phyloP scores from a whole-genome alignment of 2,888 invertebrate genomes.

The Anoncus sp. region DNA sequence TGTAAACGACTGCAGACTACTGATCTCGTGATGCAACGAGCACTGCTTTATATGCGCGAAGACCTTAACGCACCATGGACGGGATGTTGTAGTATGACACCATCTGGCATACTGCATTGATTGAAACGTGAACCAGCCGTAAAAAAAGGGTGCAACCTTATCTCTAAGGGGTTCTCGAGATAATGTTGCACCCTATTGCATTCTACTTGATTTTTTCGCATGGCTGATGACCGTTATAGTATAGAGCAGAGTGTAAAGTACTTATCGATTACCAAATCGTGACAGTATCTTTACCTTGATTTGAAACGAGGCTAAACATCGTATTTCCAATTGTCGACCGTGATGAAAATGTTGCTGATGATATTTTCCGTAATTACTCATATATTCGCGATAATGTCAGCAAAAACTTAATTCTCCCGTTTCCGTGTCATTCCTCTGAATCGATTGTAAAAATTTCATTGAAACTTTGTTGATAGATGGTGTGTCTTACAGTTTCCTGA shows the following conservation, averaged over 20 bases:
- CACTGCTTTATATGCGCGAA: conserved; percentile 48
- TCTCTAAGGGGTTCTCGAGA: conserved; percentile 66
- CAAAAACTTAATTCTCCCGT: background rate
- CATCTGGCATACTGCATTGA: conserved; percentile 78
- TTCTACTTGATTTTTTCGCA: conserved; percentile 51
- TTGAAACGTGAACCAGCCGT: conserved; percentile 80
- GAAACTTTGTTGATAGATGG: background rate
- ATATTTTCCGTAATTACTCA: background rate
- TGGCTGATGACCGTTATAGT: conserved; percentile 39
- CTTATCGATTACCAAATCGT: conserved; percentile 58
- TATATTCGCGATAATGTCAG: background rate
- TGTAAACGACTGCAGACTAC: conserved; percentile 28
- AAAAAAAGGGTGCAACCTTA: conserved; percentile 81
- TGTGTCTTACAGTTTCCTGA: background rate
- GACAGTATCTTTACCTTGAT: conserved; percentile 14
- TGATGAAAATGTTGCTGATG: background rate
- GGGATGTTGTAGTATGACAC: conserved; percentile 31
- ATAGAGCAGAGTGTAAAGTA: conserved; percentile 2
- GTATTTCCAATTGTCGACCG: background rate
- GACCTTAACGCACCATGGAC: conserved; percentile 18
- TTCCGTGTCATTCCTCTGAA: background rate
- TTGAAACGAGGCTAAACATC: conserved; percentile 6
- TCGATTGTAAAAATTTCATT: background rate
- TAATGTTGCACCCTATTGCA: conserved; percentile 53
- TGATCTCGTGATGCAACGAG: conserved; percentile 31